A percentile compares a stretch with the other conserved stretches of the same genome.
Conservation (phyloP, 2,888 invertebrate genomes). For the Dryobotodes eremita region DNA sequence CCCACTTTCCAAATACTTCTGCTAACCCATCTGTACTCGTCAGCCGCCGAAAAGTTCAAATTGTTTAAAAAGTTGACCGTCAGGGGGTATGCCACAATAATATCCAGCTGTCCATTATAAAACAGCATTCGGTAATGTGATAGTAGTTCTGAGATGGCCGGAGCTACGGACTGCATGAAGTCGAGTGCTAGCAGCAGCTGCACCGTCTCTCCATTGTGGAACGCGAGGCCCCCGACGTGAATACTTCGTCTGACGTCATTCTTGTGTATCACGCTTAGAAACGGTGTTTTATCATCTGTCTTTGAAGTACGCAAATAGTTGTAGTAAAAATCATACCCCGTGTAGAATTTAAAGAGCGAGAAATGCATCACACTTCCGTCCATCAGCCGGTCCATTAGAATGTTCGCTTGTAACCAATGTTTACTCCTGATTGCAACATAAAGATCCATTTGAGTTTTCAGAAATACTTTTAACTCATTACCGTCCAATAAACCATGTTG, state of each 20-base stretch:
- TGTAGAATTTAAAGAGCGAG: conserved; percentile 91
- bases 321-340: conserved; percentile 94
- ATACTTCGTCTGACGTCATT: conserved; percentile 87
- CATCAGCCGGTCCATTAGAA: conserved; percentile 93
- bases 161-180: conserved; percentile 90
- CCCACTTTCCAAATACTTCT: conserved; percentile 93
- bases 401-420: conserved; percentile 92
- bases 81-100: conserved; percentile 91
- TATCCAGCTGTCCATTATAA: conserved; percentile 93
- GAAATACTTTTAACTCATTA: conserved; percentile 90
- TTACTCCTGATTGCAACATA: conserved; percentile 90
- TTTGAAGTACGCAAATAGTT: conserved; percentile 91
- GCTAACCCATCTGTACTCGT: conserved; percentile 91
- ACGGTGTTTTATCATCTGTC: conserved; percentile 83
- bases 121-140: conserved; percentile 90
- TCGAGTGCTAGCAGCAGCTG: conserved; percentile 89
- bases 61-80: conserved; percentile 92
- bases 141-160: conserved; percentile 83
- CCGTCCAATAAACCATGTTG: conserved; percentile 90
- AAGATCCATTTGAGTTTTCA: conserved; percentile 90
- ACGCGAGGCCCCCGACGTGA: conserved; percentile 92
- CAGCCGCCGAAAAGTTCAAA: conserved; percentile 92
- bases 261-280: conserved; percentile 77
- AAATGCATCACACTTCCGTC: conserved; percentile 78
- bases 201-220: conserved; percentile 86